Conservation (phyloP, 2,797 vertebrate genomes). For the Alectoris magna region DNA sequence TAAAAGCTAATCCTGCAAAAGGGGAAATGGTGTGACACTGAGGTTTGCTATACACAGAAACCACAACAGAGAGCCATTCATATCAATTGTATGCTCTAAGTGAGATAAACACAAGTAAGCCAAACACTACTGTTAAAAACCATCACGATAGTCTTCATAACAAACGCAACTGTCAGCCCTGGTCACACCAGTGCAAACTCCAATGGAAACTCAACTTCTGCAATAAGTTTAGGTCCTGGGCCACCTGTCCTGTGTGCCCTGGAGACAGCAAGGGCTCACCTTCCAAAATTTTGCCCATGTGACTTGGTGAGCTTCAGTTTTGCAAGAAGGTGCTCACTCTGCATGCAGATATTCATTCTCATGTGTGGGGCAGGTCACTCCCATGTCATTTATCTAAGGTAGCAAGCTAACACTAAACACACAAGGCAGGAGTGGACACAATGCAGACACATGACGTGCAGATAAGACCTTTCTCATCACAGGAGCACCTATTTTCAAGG, state of each 20-base stretch:
- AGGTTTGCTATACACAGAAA: conserved; percentile 55
- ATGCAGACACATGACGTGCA: neutral
- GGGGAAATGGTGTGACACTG: conserved; percentile 42
- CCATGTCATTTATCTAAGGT: neutral
- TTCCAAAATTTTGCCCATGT: neutral
- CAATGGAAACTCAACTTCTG: neutral
- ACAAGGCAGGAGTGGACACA: rapidly evolving
- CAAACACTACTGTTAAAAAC: neutral
- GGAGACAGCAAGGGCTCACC: neutral
- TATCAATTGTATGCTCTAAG: neutral
- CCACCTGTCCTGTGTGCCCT: neutral
- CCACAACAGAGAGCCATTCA: conserved; percentile 10
- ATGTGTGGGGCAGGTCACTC: neutral
- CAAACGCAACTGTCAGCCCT: neutral
- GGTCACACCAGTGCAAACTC: neutral
- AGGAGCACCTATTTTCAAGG: neutral
- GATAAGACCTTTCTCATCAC: neutral
- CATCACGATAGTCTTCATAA: neutral
- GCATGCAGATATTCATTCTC: neutral
- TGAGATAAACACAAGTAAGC: neutral
- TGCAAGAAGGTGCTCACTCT: neutral
- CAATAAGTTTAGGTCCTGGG: neutral
- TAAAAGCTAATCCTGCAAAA: conserved; percentile 72
- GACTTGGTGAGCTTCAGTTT: neutral
- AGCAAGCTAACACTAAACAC: neutral